Conservation (phyloP, 2,797 vertebrate genomes). For the Channallabes apus region DNA sequence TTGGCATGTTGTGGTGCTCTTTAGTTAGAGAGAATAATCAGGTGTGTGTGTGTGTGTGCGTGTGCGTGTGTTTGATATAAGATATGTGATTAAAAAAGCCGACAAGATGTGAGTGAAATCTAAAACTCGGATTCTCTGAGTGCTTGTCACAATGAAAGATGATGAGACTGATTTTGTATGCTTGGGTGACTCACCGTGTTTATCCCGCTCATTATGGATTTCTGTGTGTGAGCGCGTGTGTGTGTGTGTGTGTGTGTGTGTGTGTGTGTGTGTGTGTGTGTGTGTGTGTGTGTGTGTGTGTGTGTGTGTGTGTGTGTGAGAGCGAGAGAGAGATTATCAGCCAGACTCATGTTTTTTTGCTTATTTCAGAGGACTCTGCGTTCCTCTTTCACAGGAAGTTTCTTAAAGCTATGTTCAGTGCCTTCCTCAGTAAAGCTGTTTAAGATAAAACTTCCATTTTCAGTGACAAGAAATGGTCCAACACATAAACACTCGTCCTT, state of each 20-base stretch:
- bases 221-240: background rate
- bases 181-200: conserved; percentile 55
- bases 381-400: background rate
- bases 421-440: conserved; percentile 12
- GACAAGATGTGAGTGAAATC: conserved; percentile 45
- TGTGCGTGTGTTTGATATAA: background rate
- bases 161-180: conserved; percentile 58
- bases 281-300: background rate
- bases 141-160: conserved; percentile 60
- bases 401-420: background rate
- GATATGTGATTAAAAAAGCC: conserved; percentile 38
- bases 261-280: background rate
- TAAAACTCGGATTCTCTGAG: conserved; percentile 56
- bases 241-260: background rate
- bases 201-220: conserved; percentile 47
- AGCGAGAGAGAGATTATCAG: conserved; percentile 28
- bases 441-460: conserved; percentile 39
- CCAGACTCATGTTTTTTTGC: conserved; percentile 18
- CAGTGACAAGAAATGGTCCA: conserved; percentile 9
- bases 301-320: conserved; percentile 8
- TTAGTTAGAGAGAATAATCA: background rate
- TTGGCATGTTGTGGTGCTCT: background rate
- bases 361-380: background rate
- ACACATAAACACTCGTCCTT: conserved; percentile 23
- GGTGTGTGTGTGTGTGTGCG: conserved; percentile 9